Conservation (phyloP, 92 coral and sea anemone species). For the Phenganax stokvisi region DNA sequence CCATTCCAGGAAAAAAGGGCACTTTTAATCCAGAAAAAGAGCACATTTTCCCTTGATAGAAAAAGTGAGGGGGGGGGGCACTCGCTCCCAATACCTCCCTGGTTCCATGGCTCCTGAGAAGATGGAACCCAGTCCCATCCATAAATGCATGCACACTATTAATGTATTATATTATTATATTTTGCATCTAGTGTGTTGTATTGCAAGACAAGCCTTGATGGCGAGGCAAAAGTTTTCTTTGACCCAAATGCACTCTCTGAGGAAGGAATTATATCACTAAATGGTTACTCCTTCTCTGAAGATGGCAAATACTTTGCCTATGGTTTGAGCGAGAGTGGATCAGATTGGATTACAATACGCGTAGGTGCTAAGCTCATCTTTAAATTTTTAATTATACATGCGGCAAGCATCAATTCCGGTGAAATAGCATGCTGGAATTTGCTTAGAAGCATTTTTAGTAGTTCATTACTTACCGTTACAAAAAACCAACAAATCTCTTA, state of each 20-base stretch:
- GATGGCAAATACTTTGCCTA: conserved; percentile 85
- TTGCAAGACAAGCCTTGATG: conserved; percentile 65
- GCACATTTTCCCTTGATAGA: no score
- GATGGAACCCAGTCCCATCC: neutral
- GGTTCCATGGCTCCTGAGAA: no score
- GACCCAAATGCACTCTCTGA: conserved; percentile 84
- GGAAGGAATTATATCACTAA: conserved; percentile 82
- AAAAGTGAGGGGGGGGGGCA: no score
- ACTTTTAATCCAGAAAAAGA: no score
- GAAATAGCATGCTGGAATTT: no score
- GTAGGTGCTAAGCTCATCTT: conserved; percentile 22
- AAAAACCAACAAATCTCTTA: no score
- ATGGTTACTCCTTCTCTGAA: conserved; percentile 74
- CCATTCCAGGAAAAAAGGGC: no score
- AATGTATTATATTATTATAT: neutral
- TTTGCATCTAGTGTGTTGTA: conserved; percentile 69
- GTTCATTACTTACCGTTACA: no score
- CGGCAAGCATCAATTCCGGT: no score
- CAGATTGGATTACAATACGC: conserved; percentile 96
- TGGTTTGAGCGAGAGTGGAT: conserved; percentile 75
- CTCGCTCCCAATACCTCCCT: no score
- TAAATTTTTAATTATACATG: neutral
- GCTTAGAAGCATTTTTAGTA: no score
- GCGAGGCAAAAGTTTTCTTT: conserved; percentile 70
- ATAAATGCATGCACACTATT: neutral